A percentile compares a stretch with the other conserved stretches of the same genome.
Conservation (phyloP, 2,888 invertebrate genomes). For the Physocephala rufipes region DNA sequence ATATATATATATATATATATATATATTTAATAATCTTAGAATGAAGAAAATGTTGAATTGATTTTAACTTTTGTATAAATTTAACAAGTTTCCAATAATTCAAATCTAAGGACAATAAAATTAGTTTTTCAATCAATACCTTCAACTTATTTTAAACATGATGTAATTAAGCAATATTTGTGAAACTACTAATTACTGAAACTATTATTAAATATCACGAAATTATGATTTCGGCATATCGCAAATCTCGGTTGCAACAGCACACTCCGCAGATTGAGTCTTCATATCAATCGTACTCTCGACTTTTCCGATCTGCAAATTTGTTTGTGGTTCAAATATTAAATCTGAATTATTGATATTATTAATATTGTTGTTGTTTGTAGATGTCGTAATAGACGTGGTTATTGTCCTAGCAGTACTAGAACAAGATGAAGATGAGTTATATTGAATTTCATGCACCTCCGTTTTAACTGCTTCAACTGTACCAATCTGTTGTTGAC, state of each 20-base stretch:
- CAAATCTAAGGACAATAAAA: too few relatives aligned
- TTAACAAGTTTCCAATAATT: too few relatives aligned
- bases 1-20: constrained; percentile 1
- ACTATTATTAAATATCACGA: too few relatives aligned
- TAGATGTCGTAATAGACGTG: background rate
- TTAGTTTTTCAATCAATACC: too few relatives aligned
- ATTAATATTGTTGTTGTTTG: background rate
- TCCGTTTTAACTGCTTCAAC: constrained; percentile 7
- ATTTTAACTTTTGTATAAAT: too few relatives aligned
- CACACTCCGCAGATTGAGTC: background rate
- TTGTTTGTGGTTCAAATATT: background rate
- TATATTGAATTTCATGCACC: constrained; percentile 9
- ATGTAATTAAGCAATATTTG: too few relatives aligned
- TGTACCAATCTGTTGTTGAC: background rate
- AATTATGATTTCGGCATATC: too few relatives aligned
- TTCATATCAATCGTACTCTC: background rate
- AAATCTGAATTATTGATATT: background rate
- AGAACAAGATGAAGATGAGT: background rate
- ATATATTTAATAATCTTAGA: background rate
- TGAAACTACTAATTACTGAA: too few relatives aligned
- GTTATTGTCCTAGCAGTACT: background rate
- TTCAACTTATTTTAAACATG: too few relatives aligned
- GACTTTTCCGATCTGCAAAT: background rate
- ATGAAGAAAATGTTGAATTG: background rate
- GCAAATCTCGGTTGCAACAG: too few relatives aligned